Evolutionary conservation across 2,113 vertebrate genomes (phyloP).

Genomic region (Ciconia maguari): DNA sequence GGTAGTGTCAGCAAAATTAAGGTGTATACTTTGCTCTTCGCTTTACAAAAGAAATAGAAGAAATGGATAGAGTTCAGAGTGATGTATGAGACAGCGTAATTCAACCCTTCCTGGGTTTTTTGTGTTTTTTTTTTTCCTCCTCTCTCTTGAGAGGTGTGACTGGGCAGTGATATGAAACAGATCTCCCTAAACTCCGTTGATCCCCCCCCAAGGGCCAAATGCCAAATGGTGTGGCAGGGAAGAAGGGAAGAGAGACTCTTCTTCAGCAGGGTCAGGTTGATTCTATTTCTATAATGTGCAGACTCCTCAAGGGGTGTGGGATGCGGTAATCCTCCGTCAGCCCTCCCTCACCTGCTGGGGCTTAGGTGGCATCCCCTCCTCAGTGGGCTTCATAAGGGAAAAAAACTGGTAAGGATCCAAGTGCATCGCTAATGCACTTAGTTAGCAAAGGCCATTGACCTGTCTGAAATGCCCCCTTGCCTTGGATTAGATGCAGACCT

Average conservation of each 20-base stretch:
- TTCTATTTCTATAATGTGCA: background rate
- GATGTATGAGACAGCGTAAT: background rate
- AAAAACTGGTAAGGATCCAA: background rate
- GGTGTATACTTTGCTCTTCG: slow-evolving; percentile 11
- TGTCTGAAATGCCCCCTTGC: background rate
- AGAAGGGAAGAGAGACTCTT: too few relatives aligned
- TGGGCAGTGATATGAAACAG: background rate
- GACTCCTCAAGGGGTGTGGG: too few relatives aligned
- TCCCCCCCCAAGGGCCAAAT: too few relatives aligned
- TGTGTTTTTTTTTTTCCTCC: background rate
- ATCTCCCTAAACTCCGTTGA: background rate
- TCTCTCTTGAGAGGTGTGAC: background rate
- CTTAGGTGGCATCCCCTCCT: background rate
- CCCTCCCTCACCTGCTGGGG: background rate
- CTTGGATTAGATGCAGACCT: background rate
- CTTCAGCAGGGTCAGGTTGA: background rate
- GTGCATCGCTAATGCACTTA: too few relatives aligned
- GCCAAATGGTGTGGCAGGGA: background rate
- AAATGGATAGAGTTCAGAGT: slow-evolving; percentile 22
- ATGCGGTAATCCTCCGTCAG: background rate
- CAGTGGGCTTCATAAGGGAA: background rate
- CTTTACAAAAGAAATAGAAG: slow-evolving; percentile 10
- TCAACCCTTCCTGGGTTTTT: background rate
- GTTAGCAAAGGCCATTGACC: background rate
- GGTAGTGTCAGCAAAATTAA: slow-evolving; percentile 42